Evolutionary conservation across 2,888 invertebrate species (phyloP), one percentile per base, ranked within the genome.

Genomic region (Drosophila basisetae): DNA sequence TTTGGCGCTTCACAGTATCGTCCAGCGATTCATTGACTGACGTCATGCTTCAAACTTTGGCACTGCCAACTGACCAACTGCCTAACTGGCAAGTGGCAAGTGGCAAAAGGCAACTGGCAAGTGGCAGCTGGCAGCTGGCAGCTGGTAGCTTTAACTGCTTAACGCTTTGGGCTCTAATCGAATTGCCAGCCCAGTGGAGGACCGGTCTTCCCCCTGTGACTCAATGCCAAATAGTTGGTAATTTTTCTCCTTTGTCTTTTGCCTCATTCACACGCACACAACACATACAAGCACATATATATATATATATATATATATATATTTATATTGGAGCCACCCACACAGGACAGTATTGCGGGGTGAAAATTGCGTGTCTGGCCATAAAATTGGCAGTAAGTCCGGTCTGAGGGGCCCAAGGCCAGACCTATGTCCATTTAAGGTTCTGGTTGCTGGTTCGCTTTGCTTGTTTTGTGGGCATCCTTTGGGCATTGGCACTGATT

Each of bases 401-500:
- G n/a, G 47, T 53, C 55, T 35, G 43, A 49, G 49, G 35, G 33
- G 68, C 62, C 73, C 78, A 83, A 80, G 72, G 86, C 67, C 82
- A 76, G 74, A 76, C 84, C 80, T 59, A 76, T 76, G 88, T 75
- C 83, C 85, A 75, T 80, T 80, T 78, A 64, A 67, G 78, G 58
- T 73, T 68, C 78, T 72, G 54, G 41, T 58, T 31, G 31, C 22
- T 58, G 30, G 50, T 58, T 67, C 49, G 53, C 31, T 50, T 73
- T 73, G 73, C 73, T 80, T 83, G 76, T 65, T 84, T 73, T 81
- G 73, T 71, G 73, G 72, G 66, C 72, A 81, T 84, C 90, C 87
- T 80, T 76, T 81, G 89, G 86, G 89, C 86, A 85, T 90, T 87
- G 84, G 75, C 89, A 83, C 84, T 88, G 87, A 90, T 87, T 87